These are phyloP conservation scores for Pseudonaja textilis DNA, from an alignment of 2,113 vertebrate genomes.

Conservation along the genomic window DNA sequence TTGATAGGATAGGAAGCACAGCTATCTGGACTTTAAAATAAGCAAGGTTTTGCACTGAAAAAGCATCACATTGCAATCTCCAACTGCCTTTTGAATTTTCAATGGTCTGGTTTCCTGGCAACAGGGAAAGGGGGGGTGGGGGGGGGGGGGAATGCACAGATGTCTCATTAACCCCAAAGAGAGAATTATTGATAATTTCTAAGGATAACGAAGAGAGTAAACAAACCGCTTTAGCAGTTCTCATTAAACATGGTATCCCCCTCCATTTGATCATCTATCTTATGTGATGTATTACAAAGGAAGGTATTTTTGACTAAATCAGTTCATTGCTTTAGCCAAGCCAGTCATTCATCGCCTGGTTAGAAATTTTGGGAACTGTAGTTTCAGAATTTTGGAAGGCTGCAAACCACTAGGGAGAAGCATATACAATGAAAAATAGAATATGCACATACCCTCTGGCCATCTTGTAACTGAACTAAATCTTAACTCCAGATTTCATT, in stretches of 20 bases:
- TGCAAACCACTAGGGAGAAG: background rate
- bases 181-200: conserved; percentile 18
- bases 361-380: background rate
- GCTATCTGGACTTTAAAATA: conserved; percentile 37
- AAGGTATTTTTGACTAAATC: background rate
- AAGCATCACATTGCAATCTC: background rate
- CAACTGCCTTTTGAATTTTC: background rate
- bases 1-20: conserved; percentile 43
- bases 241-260: background rate
- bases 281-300: no score
- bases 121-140: background rate
- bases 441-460: background rate
- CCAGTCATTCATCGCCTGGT: background rate
- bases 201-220: background rate
- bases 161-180: conserved; percentile 8
- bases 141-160: background rate
- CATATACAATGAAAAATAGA: background rate
- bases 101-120: conserved; percentile 14
- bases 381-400: background rate
- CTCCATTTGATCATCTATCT: no score
- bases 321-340: background rate
- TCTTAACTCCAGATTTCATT: background rate
- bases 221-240: background rate
- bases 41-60: conserved; percentile 1
- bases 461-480: background rate